These are phyloP conservation scores for Uria aalge DNA, from an alignment of 2,113 vertebrate genomes.

Conservation along the genomic window DNA sequence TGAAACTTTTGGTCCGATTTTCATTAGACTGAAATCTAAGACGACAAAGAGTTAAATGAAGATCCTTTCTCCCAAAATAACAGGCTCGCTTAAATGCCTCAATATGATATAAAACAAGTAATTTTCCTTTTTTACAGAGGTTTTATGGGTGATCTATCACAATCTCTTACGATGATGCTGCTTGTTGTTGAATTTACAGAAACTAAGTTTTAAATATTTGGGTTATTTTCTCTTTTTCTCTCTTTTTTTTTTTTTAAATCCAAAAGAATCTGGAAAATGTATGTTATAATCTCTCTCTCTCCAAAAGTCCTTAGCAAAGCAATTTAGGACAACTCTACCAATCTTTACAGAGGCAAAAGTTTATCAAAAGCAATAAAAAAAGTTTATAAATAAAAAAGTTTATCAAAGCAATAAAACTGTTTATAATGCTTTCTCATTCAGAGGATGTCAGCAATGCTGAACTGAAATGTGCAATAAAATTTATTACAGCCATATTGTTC, in stretches of 20 bases:
- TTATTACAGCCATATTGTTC: conserved; percentile 5
- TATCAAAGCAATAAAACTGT: conserved; percentile 16
- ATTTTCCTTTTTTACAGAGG: neutral
- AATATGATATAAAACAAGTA: neutral
- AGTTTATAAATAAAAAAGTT: neutral
- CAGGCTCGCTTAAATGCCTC: neutral
- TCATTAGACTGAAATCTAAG: neutral
- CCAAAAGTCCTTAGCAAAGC: neutral
- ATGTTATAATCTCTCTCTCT: neutral
- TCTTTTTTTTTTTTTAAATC: neutral
- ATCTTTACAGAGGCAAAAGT: neutral
- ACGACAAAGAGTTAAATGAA: neutral
- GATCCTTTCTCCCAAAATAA: neutral
- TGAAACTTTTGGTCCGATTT: neutral
- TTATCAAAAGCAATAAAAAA: neutral
- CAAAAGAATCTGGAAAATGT: neutral
- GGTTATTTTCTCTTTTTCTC: neutral
- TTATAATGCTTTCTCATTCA: neutral
- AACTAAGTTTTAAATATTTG: neutral
- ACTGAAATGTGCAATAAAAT: conserved; percentile 24
- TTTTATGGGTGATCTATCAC: accelerated
- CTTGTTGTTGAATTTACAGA: neutral
- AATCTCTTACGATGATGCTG: neutral
- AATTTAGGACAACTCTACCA: neutral
- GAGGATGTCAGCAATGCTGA: neutral